A percentile compares a stretch with the other conserved stretches of the same genome.
Evolutionary conservation across 1,140 invertebrate species (phyloP).

Genomic region (Pseudomyrmex concolor): DNA sequence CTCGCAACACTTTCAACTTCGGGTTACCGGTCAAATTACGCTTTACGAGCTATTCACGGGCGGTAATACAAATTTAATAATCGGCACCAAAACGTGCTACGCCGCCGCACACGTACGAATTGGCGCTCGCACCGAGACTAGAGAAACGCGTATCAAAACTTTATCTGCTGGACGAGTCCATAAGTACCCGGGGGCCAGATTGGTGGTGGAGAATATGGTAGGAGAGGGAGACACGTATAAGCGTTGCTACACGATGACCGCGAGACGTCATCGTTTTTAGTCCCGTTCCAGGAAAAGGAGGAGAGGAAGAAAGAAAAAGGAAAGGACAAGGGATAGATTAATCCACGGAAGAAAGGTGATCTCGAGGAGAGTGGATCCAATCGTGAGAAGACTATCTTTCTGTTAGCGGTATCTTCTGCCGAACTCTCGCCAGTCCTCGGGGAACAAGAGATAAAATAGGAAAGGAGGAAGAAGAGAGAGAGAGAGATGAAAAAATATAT

Average conservation of each 20-base stretch:
- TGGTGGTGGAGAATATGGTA: conserved; percentile 37
- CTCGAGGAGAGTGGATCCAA: conserved; percentile 60
- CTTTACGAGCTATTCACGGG: conserved; percentile 42
- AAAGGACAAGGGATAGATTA: conserved; percentile 59
- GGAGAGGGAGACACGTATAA: conserved; percentile 21
- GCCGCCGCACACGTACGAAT: conserved; percentile 38
- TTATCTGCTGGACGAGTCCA: conserved; percentile 63
- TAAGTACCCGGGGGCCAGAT: conserved; percentile 29
- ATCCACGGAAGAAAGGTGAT: conserved; percentile 63
- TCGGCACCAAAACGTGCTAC: conserved; percentile 31
- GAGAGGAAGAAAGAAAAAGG: background rate
- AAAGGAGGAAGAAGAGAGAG: too few species aligned
- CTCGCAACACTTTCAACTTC: conserved; percentile 19
- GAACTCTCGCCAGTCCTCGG: conserved; percentile 34
- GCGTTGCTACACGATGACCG: conserved; percentile 24
- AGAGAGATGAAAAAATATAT: conserved; percentile 65
- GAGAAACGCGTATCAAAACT: conserved; percentile 61
- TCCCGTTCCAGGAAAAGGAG: background rate
- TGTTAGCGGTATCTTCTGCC: conserved; percentile 10
- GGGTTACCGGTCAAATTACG: conserved; percentile 43
- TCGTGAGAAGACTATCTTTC: conserved; percentile 70
- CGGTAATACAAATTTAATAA: conserved; percentile 64
- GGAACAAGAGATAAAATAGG: conserved; percentile 36
- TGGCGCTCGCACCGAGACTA: conserved; percentile 46
- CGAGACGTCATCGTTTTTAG: conserved; percentile 55